Conservation (phyloP, 2,797 vertebrate genomes). For the Coluber constrictor region DNA sequence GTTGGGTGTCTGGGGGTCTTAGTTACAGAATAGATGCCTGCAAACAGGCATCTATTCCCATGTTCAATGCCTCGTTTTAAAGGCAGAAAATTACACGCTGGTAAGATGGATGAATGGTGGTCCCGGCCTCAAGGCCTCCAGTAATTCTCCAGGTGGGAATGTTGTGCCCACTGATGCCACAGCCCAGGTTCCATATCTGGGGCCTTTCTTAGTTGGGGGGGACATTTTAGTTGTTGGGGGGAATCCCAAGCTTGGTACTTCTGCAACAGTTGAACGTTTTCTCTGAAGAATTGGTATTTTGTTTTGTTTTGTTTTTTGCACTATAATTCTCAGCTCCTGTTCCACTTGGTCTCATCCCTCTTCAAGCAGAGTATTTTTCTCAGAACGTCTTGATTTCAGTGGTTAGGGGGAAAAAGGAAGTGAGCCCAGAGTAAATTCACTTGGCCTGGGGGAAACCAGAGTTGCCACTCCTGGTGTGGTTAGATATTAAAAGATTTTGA, state of each 20-base stretch:
- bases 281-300: background rate
- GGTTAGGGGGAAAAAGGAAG: background rate
- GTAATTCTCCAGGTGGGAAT: background rate
- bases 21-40: background rate
- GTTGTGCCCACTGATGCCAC: background rate
- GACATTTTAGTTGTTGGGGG: background rate
- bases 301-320: background rate
- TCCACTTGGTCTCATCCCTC: slow-evolving; percentile 27
- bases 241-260: slow-evolving; percentile 39
- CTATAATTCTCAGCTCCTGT: slow-evolving; percentile 24
- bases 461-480: background rate
- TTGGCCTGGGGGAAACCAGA: background rate
- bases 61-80: background rate
- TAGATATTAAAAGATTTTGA: background rate
- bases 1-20: background rate
- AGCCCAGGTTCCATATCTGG: background rate
- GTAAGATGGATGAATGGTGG: background rate
- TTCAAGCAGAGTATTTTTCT: background rate
- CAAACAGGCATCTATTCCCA: background rate
- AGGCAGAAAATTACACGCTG: background rate
- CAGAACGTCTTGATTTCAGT: background rate
- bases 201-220: background rate
- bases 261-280: slow-evolving; percentile 37
- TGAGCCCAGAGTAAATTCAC: background rate
- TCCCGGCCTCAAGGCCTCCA: too few relatives aligned